A percentile compares a stretch with the other conserved stretches of the same genome.
phyloP scores from a whole-genome alignment of 2,113 vertebrate genomes.

The Laticauda laticaudata region DNA sequence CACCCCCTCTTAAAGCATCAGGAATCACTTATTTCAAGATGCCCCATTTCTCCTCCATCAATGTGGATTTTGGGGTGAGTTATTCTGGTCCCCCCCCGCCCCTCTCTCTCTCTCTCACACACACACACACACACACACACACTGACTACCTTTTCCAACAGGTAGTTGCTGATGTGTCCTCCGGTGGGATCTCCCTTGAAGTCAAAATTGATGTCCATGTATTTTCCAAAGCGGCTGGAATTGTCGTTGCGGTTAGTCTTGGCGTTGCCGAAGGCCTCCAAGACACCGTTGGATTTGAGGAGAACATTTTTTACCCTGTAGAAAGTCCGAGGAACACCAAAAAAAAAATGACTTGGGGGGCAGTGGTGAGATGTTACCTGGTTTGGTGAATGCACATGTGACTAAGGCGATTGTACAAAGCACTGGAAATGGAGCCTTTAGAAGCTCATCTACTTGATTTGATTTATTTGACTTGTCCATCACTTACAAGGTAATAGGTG shows the following conservation, averaged over 20 bases:
- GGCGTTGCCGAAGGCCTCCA: constrained; percentile 93
- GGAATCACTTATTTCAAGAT: not conserved
- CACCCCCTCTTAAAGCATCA: not conserved
- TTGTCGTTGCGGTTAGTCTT: constrained; percentile 96
- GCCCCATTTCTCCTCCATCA: not conserved
- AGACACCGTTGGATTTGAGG: constrained; percentile 90
- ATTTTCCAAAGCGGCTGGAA: constrained; percentile 94
- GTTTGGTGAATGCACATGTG: no score
- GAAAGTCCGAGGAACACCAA: fast-evolving
- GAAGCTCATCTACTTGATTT: no score
- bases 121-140: no score
- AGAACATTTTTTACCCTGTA: constrained; percentile 88
- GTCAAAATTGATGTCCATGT: constrained; percentile 98
- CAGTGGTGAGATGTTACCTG: no score
- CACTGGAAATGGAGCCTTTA: no score
- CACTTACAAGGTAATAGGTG: no score
- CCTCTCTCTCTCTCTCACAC: no score
- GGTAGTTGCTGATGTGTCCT: constrained; percentile 94
- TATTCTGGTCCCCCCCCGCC: no score
- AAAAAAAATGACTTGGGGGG: not conserved
- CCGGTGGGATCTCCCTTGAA: constrained; percentile 92
- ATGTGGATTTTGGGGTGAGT: not conserved
- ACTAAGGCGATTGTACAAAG: no score
- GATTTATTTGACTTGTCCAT: no score
- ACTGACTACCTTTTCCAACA: constrained; percentile 88